Conservation (phyloP, 2,797 vertebrate genomes). For the Podarcis siculus region DNA sequence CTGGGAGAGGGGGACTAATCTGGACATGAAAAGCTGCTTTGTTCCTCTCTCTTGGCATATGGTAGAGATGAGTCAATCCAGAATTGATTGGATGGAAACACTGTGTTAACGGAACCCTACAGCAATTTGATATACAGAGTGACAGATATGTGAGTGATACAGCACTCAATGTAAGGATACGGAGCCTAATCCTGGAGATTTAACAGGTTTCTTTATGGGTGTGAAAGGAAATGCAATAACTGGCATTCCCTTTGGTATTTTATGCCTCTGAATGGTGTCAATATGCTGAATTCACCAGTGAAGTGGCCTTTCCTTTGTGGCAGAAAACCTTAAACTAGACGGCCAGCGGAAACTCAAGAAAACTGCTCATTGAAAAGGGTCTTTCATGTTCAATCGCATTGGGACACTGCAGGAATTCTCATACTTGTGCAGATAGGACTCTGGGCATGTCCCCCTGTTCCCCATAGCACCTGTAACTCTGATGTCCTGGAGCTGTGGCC, state of each 20-base stretch:
- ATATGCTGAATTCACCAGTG: background rate
- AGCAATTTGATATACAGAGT: background rate
- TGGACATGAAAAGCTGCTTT: background rate
- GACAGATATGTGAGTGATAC: background rate
- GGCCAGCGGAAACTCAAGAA: background rate
- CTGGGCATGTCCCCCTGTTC: too few species aligned
- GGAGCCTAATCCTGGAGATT: background rate
- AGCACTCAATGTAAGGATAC: background rate
- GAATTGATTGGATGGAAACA: background rate
- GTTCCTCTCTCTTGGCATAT: background rate
- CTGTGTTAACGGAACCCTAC: background rate
- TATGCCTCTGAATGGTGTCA: background rate
- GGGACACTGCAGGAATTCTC: background rate
- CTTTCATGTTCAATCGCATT: background rate
- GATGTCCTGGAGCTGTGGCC: background rate
- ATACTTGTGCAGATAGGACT: background rate
- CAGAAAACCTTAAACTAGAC: background rate
- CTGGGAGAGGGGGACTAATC: background rate
- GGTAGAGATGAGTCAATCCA: background rate
- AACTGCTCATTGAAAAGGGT: background rate
- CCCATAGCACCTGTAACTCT: background rate
- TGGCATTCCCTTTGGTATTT: background rate
- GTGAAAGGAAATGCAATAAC: background rate
- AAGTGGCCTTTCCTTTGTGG: background rate
- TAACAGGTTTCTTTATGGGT: slow-evolving; percentile 57